Evolutionary conservation across 2,113 vertebrate genomes (phyloP).

Genomic region (Cranoglanis bouderius): DNA sequence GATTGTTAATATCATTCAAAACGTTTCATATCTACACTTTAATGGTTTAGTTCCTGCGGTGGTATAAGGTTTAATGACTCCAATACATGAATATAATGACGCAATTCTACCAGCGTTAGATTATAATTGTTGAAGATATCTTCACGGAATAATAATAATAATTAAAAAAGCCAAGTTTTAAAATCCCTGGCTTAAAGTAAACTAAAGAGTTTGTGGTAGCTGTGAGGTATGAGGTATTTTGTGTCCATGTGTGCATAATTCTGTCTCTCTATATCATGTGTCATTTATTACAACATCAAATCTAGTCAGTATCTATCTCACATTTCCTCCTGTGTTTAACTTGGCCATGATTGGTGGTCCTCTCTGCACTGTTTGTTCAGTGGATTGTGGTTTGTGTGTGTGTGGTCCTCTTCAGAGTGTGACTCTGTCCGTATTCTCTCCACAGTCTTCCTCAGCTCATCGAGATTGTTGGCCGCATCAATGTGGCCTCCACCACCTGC

Average conservation of each 20-base stretch:
- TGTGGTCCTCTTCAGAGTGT: too few relatives aligned
- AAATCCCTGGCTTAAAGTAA: neutral
- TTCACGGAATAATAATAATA: neutral
- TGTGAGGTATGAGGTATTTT: neutral
- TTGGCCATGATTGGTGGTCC: slow-evolving; percentile 8
- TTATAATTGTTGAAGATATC: neutral
- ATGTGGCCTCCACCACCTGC: slow-evolving; percentile 91
- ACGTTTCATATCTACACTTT: neutral
- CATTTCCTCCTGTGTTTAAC: neutral
- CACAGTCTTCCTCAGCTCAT: slow-evolving; percentile 92
- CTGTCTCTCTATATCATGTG: neutral
- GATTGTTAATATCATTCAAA: neutral
- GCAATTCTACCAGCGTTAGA: neutral
- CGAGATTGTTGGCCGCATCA: slow-evolving; percentile 94
- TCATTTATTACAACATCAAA: neutral
- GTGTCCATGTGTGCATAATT: neutral
- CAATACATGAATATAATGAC: neutral
- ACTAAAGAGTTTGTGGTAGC: neutral
- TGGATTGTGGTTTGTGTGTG: neutral
- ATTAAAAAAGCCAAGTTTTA: neutral
- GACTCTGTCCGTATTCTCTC: slow-evolving; percentile 4
- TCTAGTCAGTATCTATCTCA: neutral
- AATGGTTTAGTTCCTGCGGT: neutral
- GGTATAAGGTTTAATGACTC: neutral
- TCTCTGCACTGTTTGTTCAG: neutral